Conservation (phyloP, 30 jellyfish, hydroid and myxozoan species). For the Nemopilema nomurai region DNA sequence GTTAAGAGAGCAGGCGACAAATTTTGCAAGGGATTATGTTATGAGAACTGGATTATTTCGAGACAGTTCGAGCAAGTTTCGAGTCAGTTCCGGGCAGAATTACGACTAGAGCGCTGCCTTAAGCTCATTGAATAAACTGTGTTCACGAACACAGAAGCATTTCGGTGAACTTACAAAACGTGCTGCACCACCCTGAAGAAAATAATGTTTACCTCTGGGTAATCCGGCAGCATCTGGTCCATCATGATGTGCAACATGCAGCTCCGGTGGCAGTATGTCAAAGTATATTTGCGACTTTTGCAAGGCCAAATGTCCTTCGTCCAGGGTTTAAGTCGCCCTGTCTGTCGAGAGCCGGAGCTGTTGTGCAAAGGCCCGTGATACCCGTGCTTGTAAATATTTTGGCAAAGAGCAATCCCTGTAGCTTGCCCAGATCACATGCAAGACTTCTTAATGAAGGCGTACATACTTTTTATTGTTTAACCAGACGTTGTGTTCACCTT, state of each 20-base stretch:
- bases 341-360: neutral
- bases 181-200: neutral
- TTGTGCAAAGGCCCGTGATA: neutral
- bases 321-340: neutral
- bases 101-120: too few species aligned
- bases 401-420: neutral
- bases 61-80: too few species aligned
- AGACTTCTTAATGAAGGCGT: constrained; percentile 15
- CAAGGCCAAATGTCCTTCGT: neutral
- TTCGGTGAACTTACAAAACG: neutral
- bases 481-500: constrained; percentile 40
- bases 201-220: constrained; percentile 73
- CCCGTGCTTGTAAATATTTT: neutral
- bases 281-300: neutral
- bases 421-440: constrained; percentile 6
- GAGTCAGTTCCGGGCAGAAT: too few species aligned
- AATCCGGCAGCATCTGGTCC: constrained; percentile 96
- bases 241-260: constrained; percentile 42
- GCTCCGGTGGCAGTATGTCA: neutral
- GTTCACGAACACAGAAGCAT: neutral
- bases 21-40: too few species aligned
- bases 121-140: neutral
- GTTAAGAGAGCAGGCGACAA: too few species aligned
- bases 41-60: too few species aligned
- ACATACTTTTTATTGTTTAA: constrained; percentile 22